Evolutionary conservation across 2,113 vertebrate species (phyloP).

Genomic region (Quiscalus mexicanus): DNA sequence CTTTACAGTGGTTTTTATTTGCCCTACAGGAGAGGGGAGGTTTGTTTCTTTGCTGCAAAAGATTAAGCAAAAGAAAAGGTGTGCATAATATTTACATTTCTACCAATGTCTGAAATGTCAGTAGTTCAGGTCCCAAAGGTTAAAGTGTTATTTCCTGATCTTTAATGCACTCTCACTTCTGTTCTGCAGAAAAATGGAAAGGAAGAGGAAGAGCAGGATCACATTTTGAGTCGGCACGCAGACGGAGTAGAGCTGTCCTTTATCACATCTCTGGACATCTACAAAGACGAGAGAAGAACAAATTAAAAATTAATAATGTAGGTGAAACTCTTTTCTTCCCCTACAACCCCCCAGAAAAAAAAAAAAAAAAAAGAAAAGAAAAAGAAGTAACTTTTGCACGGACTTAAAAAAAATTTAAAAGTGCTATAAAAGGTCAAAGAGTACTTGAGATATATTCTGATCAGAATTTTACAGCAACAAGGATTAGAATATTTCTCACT

Average conservation of each 20-base stretch:
- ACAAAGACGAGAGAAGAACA: constrained; percentile 93
- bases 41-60: background rate
- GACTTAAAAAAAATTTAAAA: background rate
- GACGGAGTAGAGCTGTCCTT: constrained; percentile 89
- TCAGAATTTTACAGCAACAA: background rate
- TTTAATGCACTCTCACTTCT: constrained; percentile 47
- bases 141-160: background rate
- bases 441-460: background rate
- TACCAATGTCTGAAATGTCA: background rate
- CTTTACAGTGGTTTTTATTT: background rate
- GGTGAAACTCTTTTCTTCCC: constrained; percentile 16
- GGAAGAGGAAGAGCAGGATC: constrained; percentile 87
- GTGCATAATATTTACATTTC: background rate
- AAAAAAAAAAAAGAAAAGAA: background rate
- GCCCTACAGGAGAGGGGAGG: background rate
- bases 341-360: fast-evolving
- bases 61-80: background rate
- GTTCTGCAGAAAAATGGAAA: constrained; percentile 84
- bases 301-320: constrained; percentile 98
- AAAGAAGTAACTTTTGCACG: background rate
- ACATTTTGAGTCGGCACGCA: constrained; percentile 85
- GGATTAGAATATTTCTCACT: background rate
- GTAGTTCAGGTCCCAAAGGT: background rate
- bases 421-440: constrained; percentile 11
- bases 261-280: constrained; percentile 98